Percentiles rank a stretch among this genome's conserved stretches.
Evolutionary conservation across 2,797 vertebrate species (phyloP).

Genomic region (Rhabdomys pumilio): DNA sequence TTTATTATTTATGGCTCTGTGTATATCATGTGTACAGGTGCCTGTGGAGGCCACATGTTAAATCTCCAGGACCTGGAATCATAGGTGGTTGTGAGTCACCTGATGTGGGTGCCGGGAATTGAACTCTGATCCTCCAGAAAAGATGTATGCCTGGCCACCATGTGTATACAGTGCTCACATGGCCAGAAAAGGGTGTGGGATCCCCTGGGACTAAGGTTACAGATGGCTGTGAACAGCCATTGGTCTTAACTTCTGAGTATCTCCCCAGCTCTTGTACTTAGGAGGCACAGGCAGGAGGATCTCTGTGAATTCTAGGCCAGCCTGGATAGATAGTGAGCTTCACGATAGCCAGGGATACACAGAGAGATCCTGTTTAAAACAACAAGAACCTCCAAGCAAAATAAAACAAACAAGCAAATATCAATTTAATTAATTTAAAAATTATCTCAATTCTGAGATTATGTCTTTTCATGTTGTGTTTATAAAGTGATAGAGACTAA

Average conservation of each 20-base stretch:
- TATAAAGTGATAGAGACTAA: slow-evolving; percentile 26
- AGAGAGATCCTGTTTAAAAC: background rate
- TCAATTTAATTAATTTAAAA: slow-evolving; percentile 49
- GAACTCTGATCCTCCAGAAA: background rate
- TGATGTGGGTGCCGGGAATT: background rate
- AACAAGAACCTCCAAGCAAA: background rate
- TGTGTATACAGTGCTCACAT: background rate
- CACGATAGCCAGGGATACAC: background rate
- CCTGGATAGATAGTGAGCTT: background rate
- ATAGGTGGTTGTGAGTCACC: background rate
- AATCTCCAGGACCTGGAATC: background rate
- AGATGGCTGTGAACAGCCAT: background rate
- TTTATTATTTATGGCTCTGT: background rate
- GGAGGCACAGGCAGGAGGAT: background rate
- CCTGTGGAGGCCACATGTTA: background rate
- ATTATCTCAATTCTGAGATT: slow-evolving; percentile 1
- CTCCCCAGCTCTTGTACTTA: background rate
- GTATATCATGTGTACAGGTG: background rate
- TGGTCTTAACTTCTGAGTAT: background rate
- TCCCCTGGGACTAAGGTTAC: background rate
- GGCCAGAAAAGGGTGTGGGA: background rate
- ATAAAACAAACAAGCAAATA: background rate
- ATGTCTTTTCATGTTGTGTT: slow-evolving; percentile 6
- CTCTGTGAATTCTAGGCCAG: background rate
- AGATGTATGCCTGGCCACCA: background rate